A percentile compares a stretch with the other conserved stretches of the same genome.
These are phyloP conservation scores for Bimastos eiseni DNA, from an alignment of 2,888 invertebrate genomes.

Conservation along the genomic window DNA sequence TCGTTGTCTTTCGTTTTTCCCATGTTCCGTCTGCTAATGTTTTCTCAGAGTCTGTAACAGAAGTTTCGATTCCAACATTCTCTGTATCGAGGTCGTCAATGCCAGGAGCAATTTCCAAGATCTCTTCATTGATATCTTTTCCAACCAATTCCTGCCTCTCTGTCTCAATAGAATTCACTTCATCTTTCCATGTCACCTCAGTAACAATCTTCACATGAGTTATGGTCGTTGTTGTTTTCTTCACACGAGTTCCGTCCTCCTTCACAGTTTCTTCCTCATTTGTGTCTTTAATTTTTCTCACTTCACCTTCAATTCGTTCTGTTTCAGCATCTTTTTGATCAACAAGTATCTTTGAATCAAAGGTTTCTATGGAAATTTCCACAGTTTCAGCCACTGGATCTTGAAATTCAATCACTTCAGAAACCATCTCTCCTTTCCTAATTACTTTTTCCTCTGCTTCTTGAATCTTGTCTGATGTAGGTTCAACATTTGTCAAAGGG, in stretches of 20 bases:
- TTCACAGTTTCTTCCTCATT: neutral
- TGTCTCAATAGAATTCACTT: neutral
- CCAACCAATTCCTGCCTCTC: neutral
- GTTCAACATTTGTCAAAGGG: neutral
- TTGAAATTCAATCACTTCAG: neutral
- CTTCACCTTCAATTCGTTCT: neutral
- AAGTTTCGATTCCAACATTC: neutral
- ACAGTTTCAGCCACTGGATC: neutral
- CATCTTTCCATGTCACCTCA: neutral
- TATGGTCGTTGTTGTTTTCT: neutral
- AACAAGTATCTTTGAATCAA: neutral
- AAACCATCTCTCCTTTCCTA: neutral
- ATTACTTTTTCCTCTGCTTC: neutral
- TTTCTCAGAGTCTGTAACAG: neutral
- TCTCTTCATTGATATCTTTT: neutral
- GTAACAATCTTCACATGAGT: neutral
- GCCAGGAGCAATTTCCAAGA: neutral
- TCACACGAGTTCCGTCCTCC: neutral
- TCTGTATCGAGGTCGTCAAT: neutral
- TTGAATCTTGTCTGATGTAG: neutral
- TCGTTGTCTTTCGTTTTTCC: neutral
- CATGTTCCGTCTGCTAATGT: neutral
- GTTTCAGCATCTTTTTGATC: neutral
- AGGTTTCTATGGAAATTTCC: neutral
- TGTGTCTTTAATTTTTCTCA: neutral